A percentile compares a stretch with the other conserved stretches of the same genome.
phyloP scores from a whole-genome alignment of 2,797 vertebrate genomes.

The Petrocephalus schoutedeni region DNA sequence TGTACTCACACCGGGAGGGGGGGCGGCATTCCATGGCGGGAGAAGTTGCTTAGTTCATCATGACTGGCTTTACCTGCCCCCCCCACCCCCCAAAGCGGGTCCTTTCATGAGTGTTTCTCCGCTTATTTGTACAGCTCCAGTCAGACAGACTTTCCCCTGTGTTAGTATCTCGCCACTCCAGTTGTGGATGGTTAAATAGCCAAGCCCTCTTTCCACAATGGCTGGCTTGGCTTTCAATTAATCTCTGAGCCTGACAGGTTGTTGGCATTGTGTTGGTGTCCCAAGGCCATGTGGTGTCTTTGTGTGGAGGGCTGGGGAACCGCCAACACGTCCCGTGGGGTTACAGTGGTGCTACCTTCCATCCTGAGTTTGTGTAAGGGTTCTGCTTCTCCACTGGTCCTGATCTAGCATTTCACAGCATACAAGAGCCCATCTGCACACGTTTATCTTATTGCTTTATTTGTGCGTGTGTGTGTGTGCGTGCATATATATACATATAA shows the following conservation, averaged over 20 bases:
- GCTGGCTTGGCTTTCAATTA: neutral
- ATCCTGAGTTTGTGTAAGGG: neutral
- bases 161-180: conserved; percentile 25
- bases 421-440: neutral
- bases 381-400: neutral
- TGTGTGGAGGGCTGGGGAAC: neutral
- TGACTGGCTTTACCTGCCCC: conserved; percentile 23
- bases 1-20: neutral
- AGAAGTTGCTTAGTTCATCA: conserved; percentile 33
- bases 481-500: no score
- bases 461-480: no score
- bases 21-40: conserved; percentile 31
- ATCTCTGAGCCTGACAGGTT: neutral
- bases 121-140: conserved; percentile 31
- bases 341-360: neutral
- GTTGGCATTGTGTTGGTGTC: neutral
- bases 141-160: conserved; percentile 55
- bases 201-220: neutral
- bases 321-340: neutral
- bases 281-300: neutral
- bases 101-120: neutral
- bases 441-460: no score
- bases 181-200: neutral
- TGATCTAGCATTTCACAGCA: neutral
- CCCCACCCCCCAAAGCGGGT: neutral